Base-by-base conservation (phyloP, 1,140 invertebrate genomes). In the Dinoponera quadriceps region DNA sequence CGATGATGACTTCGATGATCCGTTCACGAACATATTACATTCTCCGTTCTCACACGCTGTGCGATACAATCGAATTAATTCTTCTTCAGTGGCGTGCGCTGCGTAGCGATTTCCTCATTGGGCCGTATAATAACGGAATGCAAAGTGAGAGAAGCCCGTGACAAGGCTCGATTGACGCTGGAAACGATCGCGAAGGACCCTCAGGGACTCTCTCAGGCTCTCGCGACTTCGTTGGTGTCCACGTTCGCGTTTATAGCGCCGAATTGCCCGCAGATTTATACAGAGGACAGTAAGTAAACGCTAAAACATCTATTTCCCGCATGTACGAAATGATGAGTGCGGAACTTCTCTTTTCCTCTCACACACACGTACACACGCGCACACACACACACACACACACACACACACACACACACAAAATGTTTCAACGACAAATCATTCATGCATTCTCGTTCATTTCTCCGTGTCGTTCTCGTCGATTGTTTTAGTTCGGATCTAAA, bases 101-200 rank as follows among this genome's bases (percentile, higher is more conserved):
- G 95, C 54, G 95, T 96, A 9, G 96, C 96, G 9, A 94, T 97
- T 88, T 95, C 95, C 69, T 95, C 96, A 2, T 93, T 97, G 73
- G 96, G 96, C 25, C 94, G 94, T 72, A 93, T 97, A n/a, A 95
- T 97, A 83, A 96, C 95, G 25, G 95, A 95, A 65, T 95, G 95
- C 51, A 95, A 90, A 65, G 89, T 93, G 1, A 93, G 88, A 83
- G 93, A 97, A 94, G 95, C 96, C 22, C 94, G 96, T 69, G 96
- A 97, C 87, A 96, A 97, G 93, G 96, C 96, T 48, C 96, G 96
- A 87, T 95, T 97, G 91, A 96, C 97, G 88, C 91, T 97, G n/a
- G 96, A 97, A 92, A 95, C 95, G 3, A 96, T 97, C 55, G 89
- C 91, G 22, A 91, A 91, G 75, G 92, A 94, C 51, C 85, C 91